Evolutionary conservation across 2,888 invertebrate species (phyloP).

Genomic region (Autographa gamma): DNA sequence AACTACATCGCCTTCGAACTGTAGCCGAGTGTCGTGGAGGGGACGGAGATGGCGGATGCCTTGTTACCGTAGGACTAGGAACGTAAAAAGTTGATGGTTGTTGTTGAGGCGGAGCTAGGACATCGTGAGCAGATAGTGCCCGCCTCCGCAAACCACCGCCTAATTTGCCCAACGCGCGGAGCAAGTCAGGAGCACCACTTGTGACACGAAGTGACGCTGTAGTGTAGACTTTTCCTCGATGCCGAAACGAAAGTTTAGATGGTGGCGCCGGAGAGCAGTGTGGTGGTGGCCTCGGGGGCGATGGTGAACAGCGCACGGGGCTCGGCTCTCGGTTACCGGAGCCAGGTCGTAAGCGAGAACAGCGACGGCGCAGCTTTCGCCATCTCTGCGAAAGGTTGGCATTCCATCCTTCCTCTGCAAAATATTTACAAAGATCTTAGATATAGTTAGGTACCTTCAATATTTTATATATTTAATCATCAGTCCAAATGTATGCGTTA

Average conservation of each 20-base stretch:
- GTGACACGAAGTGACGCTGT: slow-evolving; percentile 86
- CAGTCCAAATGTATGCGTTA: neutral
- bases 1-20: slow-evolving; percentile 82
- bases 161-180: slow-evolving; percentile 91
- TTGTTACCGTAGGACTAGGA: slow-evolving; percentile 89
- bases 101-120: slow-evolving; percentile 88
- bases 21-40: slow-evolving; percentile 79
- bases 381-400: slow-evolving; percentile 93
- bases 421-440: slow-evolving; percentile 58
- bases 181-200: slow-evolving; percentile 90
- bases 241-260: slow-evolving; percentile 84
- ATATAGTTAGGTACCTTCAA: too few relatives aligned
- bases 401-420: slow-evolving; percentile 92
- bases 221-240: slow-evolving; percentile 86
- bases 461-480: slow-evolving; percentile 12
- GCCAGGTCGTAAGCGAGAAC: slow-evolving; percentile 91
- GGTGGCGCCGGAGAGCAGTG: slow-evolving; percentile 86
- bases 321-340: slow-evolving; percentile 88
- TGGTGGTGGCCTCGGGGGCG: slow-evolving; percentile 85
- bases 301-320: slow-evolving; percentile 89
- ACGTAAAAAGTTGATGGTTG: slow-evolving; percentile 92
- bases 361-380: slow-evolving; percentile 92
- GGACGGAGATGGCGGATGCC: slow-evolving; percentile 83
- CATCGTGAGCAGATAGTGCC: slow-evolving; percentile 92
- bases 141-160: slow-evolving; percentile 91